Evolutionary conservation across 1,140 invertebrate species (phyloP), one percentile per base, ranked within the genome.

Genomic region (Heliconius eleuchia): DNA sequence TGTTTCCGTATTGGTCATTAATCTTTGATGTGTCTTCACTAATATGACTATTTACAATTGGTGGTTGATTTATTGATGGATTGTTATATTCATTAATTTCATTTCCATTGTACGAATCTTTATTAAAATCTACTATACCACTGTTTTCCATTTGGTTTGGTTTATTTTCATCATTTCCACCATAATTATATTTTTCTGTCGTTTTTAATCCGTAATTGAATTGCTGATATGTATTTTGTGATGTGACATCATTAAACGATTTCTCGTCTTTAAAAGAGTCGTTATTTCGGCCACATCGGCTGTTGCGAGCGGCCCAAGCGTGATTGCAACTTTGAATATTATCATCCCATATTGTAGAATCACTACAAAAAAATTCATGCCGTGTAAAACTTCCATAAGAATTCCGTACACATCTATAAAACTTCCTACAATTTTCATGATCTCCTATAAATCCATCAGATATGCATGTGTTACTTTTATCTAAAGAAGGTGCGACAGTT

Each of bases 371-470:
- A 91, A 97, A 98, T 84, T 97, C 96, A 84, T 96, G 96, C 88
- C 95, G 96, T 74, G 92, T 95, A 81, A 95, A 97, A 3, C 94
- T 94, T 76, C 95, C 95, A 23, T 94, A 88, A 18, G 95, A 95
- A 80, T 96, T 95, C 76, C 95, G 95, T 27, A 97, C 96, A 91
- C 97, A 98, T 91, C 97, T 95, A 86, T 97, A 97, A 89, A 98
- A 98, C 89, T 97, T 97, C 80, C 94, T 96, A 86, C 97, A 98
- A 87, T 98, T 95, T 80, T 95, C 91, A 55, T 94, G 95, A 92
- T 97, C 96, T 52, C 96, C 95, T 81, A 96, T 94, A 91, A 97
- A 97, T 82, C 97, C 97, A 93, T 97, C 96, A 52, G 83, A 82
- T 8, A 70, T 83, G 76, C 92, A 94, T 18, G 76, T 88, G 75